These are phyloP conservation scores for Xenops minutus DNA, from an alignment of 2,797 vertebrate genomes.

Conservation along the genomic window DNA sequence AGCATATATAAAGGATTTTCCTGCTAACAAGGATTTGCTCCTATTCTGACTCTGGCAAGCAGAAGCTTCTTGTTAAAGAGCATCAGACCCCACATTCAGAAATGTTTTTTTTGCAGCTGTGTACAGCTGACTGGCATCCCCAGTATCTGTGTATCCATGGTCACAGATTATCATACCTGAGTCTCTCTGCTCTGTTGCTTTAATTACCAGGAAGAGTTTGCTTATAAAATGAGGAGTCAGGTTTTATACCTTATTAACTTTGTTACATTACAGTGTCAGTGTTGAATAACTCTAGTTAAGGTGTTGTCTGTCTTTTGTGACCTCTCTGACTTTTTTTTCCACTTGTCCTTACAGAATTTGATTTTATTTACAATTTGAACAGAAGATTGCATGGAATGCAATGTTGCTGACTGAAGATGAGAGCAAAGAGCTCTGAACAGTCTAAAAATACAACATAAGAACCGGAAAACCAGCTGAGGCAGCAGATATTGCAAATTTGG, in stretches of 20 bases:
- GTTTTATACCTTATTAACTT: conserved; percentile 41
- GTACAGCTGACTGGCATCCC: background rate
- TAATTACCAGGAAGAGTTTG: conserved; percentile 53
- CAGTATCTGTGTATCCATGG: background rate
- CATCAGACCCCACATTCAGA: background rate
- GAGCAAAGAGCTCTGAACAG: background rate
- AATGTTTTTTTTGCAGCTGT: background rate
- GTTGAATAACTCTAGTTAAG: background rate
- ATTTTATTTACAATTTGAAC: background rate
- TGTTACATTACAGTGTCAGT: background rate
- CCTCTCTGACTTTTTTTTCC: background rate
- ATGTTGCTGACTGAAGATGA: background rate
- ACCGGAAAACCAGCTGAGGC: background rate
- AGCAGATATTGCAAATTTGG: background rate
- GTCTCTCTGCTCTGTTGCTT: conserved; percentile 36
- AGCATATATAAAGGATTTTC: background rate
- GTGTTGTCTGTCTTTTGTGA: background rate
- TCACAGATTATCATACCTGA: conserved; percentile 1
- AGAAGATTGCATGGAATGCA: background rate
- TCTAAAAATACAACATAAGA: background rate
- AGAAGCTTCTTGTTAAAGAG: background rate
- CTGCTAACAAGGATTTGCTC: background rate
- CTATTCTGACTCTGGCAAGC: background rate
- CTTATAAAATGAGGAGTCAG: conserved; percentile 31
- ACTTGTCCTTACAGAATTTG: background rate